Evolutionary conservation across 2,113 vertebrate genomes (phyloP).

Genomic region (Notothenia coriiceps): DNA sequence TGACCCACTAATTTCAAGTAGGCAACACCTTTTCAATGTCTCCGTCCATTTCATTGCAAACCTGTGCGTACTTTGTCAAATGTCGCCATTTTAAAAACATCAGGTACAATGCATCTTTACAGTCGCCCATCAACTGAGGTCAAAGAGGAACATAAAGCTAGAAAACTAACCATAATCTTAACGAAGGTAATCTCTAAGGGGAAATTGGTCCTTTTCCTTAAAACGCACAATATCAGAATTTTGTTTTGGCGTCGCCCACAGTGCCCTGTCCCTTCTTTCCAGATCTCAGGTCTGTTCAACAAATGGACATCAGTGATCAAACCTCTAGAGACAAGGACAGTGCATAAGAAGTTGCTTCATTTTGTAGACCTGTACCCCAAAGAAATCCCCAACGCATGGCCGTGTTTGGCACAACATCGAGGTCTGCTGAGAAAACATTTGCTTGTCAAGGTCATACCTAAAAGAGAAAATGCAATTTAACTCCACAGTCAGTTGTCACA

Average conservation of each 20-base stretch:
- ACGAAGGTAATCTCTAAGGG: slow-evolving; percentile 31
- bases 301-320: slow-evolving; percentile 71
- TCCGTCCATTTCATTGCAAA: slow-evolving; percentile 62
- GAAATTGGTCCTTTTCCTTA: slow-evolving; percentile 31
- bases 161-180: slow-evolving; percentile 29
- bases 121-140: slow-evolving; percentile 53
- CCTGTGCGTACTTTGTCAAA: slow-evolving; percentile 50
- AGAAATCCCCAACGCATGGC: slow-evolving; percentile 81
- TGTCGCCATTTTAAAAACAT: slow-evolving; percentile 54
- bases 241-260: slow-evolving; percentile 61
- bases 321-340: slow-evolving; percentile 81
- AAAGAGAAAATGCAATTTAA: slow-evolving; percentile 89
- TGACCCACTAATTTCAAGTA: slow-evolving; percentile 63
- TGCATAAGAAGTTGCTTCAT: slow-evolving; percentile 85
- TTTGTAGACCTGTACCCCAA: slow-evolving; percentile 90
- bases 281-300: slow-evolving; percentile 71
- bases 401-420: slow-evolving; percentile 82
- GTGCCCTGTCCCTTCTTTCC: slow-evolving; percentile 50
- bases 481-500: slow-evolving; percentile 80
- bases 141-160: slow-evolving; percentile 32
- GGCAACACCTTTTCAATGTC: slow-evolving; percentile 45
- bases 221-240: slow-evolving; percentile 59
- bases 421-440: slow-evolving; percentile 85
- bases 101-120: slow-evolving; percentile 50
- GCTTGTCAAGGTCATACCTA: slow-evolving; percentile 86